Evolutionary conservation across 2,797 vertebrate genomes (phyloP), one percentile per base, ranked within the genome.

Genomic region (Enteromius afrohamiltoni): DNA sequence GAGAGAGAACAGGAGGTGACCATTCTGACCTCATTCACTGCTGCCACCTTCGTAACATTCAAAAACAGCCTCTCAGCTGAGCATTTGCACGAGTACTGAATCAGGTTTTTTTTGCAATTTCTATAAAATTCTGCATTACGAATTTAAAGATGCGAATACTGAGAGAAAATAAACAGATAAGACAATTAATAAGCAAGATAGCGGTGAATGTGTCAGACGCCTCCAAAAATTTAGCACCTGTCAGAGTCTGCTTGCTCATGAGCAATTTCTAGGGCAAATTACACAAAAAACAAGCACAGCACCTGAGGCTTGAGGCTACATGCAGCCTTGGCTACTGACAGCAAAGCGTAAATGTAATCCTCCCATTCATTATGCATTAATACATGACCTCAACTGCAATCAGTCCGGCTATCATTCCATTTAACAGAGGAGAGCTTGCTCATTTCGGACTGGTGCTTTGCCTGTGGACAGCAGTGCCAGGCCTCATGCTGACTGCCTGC

Each of bases 331-430:
- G 26, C 51, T 49, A 70, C 26, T 37, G 67, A 49, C 78, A 19
- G 82, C 82, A 70, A 62, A 78, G 13, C 1, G 16, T 42, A 47
- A 29, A 77, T 45, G 65, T 69, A 78, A 78, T 62, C 65, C 82
- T 37, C 51, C 26, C 5, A 70, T 83, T 83, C 75, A 83, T 83
- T 83, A 83, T 29, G 42, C 40, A 45, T 21, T 83, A 83, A 78
- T 64, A 29, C 29, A 62, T 21, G 29, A 78, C n/a, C 53, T 78
- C 82, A 49, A 83, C 37, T 37, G 51, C 82, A 77, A 83, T 83
- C 74, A 77, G 2, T 19, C 42, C 1, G 29, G n/a, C 65, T 69
- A 71, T 83, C 82, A 78, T 78, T 83, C 62, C 53, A 71, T 78
- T 70, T 70, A 78, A 26, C 26, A 51, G 75, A 83, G 10, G 37